These are phyloP conservation scores for Beaufortia kweichowensis DNA, from an alignment of 2,113 vertebrate genomes.

Conservation along the genomic window DNA sequence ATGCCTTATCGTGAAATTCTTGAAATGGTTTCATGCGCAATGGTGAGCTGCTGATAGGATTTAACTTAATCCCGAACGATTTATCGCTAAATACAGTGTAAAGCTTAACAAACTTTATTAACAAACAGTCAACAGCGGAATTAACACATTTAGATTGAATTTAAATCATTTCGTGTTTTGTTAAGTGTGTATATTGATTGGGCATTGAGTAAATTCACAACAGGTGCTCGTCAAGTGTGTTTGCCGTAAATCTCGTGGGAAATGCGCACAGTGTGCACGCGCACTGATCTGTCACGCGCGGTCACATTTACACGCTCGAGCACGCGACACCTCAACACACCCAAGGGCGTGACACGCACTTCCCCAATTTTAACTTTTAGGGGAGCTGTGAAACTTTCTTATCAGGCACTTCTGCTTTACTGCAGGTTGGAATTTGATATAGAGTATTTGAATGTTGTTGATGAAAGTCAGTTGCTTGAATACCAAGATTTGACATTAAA, in stretches of 20 bases:
- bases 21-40: background rate
- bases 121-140: background rate
- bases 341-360: background rate
- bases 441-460: too few relatives aligned
- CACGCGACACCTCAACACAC: constrained; percentile 13
- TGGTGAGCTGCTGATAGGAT: background rate
- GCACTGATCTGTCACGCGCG: constrained; percentile 5
- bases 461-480: too few relatives aligned
- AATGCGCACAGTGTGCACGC: background rate
- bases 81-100: background rate
- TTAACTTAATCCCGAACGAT: constrained; percentile 29
- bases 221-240: constrained; percentile 2
- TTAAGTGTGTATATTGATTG: background rate
- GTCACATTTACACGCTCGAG: background rate
- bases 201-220: background rate
- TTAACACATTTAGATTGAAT: background rate
- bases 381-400: background rate
- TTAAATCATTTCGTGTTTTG: background rate
- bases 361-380: background rate
- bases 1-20: background rate
- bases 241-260: background rate
- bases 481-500: too few relatives aligned
- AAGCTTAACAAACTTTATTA: background rate
- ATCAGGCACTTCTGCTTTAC: background rate
- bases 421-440: background rate